Percentiles rank a stretch among this genome's conserved stretches.
These are phyloP conservation scores for Rhineura floridana DNA, from an alignment of 2,113 vertebrate species.

Conservation along the genomic window DNA sequence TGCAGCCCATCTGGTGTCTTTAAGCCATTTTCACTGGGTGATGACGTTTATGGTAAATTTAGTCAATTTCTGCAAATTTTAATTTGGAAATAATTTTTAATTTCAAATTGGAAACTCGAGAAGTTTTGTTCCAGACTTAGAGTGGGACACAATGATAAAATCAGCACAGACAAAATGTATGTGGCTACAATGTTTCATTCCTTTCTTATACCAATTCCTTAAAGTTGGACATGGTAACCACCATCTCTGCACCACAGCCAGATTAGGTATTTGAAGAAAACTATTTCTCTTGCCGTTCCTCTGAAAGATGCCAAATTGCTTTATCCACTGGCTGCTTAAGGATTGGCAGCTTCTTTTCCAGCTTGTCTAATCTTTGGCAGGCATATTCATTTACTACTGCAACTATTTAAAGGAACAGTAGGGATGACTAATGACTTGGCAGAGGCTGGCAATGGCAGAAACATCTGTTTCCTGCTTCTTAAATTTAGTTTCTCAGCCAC, in stretches of 20 bases:
- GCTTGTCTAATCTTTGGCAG: slow-evolving; percentile 82
- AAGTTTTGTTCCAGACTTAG: background rate
- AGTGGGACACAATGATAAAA: background rate
- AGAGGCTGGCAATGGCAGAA: background rate
- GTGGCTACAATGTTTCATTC: too few species aligned
- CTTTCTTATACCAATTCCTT: background rate
- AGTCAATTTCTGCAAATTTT: background rate
- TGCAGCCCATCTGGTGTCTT: too few species aligned
- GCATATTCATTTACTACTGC: slow-evolving; percentile 80
- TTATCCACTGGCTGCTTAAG: slow-evolving; percentile 84
- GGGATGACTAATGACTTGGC: background rate
- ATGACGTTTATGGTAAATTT: background rate
- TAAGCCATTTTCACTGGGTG: background rate
- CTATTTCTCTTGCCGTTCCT: background rate
- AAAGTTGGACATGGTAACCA: background rate
- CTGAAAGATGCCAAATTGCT: slow-evolving; percentile 63
- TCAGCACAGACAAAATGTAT: background rate
- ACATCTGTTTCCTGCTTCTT: slow-evolving; percentile 6
- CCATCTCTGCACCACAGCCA: background rate
- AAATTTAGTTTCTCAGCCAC: background rate
- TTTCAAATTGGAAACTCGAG: background rate
- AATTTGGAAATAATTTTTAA: background rate
- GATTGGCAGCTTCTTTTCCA: slow-evolving; percentile 83
- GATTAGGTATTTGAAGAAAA: background rate
- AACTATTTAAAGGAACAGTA: slow-evolving; percentile 67